phyloP scores from a whole-genome alignment of 1,140 invertebrate genomes.

The Chrysoperla carnea region DNA sequence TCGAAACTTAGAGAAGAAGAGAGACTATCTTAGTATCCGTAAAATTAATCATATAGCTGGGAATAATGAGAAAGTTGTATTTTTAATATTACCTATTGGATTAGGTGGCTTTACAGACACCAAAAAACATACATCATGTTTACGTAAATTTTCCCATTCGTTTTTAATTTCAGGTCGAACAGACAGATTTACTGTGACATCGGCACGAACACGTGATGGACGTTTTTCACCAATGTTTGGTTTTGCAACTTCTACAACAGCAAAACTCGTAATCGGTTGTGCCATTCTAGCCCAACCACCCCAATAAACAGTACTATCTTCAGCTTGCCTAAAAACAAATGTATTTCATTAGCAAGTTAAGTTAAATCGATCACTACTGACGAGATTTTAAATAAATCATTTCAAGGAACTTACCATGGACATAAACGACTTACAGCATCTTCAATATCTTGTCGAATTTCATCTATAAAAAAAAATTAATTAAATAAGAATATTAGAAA shows the following conservation, averaged over 20 bases:
- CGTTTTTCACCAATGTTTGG: constrained; percentile 80
- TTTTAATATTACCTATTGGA: constrained; percentile 45
- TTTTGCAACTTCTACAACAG: constrained; percentile 86
- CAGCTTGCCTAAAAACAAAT: constrained; percentile 44
- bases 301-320: constrained; percentile 76
- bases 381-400: constrained; percentile 1
- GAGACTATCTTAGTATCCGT: too few relatives aligned
- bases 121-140: constrained; percentile 96
- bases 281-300: constrained; percentile 99
- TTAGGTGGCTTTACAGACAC: constrained; percentile 74
- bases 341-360: neutral
- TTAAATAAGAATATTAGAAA: neutral
- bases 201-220: constrained; percentile 85
- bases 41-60: too few relatives aligned
- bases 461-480: constrained; percentile 44
- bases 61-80: too few relatives aligned
- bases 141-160: constrained; percentile 94
- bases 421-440: constrained; percentile 85
- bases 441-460: constrained; percentile 97
- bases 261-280: constrained; percentile 81
- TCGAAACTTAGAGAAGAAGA: too few relatives aligned
- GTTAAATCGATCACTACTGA: neutral
- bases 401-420: constrained; percentile 56
- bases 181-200: constrained; percentile 83
- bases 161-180: constrained; percentile 78